Percentiles rank a stretch among this genome's conserved stretches.
Evolutionary conservation across 2,888 invertebrate genomes (phyloP).

Genomic region (Tetrapedia diversipes): DNA sequence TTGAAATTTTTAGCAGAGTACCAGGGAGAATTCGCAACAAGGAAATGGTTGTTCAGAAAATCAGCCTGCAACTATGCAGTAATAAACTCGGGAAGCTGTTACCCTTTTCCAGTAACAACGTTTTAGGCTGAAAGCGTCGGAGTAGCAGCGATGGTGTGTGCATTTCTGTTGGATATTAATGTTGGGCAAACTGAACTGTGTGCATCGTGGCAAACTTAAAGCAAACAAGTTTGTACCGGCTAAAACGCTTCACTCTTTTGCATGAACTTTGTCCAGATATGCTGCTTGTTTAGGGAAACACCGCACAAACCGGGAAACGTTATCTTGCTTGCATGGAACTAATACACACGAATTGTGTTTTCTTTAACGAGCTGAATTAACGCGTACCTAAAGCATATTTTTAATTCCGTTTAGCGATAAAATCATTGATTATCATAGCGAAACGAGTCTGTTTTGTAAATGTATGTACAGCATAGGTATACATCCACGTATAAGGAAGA

Average conservation of each 20-base stretch:
- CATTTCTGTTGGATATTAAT: slow-evolving; percentile 56
- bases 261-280: slow-evolving; percentile 28
- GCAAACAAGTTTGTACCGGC: slow-evolving; percentile 49
- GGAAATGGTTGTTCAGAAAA: slow-evolving; percentile 22
- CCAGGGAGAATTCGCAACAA: neutral
- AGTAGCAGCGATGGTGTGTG: slow-evolving; percentile 36
- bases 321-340: slow-evolving; percentile 12
- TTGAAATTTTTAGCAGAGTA: neutral
- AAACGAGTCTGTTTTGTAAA: neutral
- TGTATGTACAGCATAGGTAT: neutral
- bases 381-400: neutral
- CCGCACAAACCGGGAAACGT: slow-evolving; percentile 33
- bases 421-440: neutral
- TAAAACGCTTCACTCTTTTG: slow-evolving; percentile 47
- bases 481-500: neutral
- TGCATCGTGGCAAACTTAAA: slow-evolving; percentile 44
- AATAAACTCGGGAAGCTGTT: slow-evolving; percentile 40
- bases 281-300: slow-evolving; percentile 39
- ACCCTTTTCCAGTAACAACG: slow-evolving; percentile 31
- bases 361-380: slow-evolving; percentile 24
- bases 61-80: slow-evolving; percentile 14
- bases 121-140: slow-evolving; percentile 21
- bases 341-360: slow-evolving; percentile 42
- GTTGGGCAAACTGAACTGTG: slow-evolving; percentile 53
- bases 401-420: neutral